Conservation (phyloP, 2,888 invertebrate species). For the Melangyna quadrimaculata region DNA sequence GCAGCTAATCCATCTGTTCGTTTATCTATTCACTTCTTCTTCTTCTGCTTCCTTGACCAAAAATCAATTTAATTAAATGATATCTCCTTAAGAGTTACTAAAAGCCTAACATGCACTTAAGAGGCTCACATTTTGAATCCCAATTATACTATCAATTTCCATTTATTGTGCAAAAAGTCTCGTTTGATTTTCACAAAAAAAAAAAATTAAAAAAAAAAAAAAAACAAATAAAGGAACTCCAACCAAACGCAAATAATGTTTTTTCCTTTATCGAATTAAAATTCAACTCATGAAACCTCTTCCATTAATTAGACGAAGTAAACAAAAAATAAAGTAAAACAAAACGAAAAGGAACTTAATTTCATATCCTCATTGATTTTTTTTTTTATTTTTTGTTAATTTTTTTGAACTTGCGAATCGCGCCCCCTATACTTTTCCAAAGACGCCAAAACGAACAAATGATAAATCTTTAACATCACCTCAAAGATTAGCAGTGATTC, state of each 20-base stretch:
- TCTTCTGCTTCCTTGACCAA: background rate
- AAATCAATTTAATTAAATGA: conserved; percentile 68
- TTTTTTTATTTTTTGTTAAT: background rate
- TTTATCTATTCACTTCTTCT: conserved; percentile 35
- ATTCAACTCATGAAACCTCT: conserved; percentile 62
- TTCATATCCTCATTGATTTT: conserved; percentile 18
- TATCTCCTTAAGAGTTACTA: conserved; percentile 31
- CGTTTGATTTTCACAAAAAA: background rate
- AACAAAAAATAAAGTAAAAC: background rate
- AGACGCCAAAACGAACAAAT: conserved; percentile 12
- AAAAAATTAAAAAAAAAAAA: no score
- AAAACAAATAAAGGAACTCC: background rate
- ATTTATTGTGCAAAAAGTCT: conserved; percentile 62
- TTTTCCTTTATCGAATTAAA: conserved; percentile 51
- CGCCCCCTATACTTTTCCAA: background rate
- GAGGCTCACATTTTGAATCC: conserved; percentile 45
- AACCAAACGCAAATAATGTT: background rate
- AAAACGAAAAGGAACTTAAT: background rate
- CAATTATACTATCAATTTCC: conserved; percentile 54
- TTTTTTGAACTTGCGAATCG: conserved; percentile 18
- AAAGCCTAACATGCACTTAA: conserved; percentile 59
- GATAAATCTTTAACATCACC: conserved; percentile 66
- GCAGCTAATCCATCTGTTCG: conserved; percentile 31
- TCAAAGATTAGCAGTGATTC: conserved; percentile 62
- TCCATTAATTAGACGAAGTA: conserved; percentile 58